phyloP scores from a whole-genome alignment of 1,140 invertebrate species.

The Geopemphigus sp. region DNA sequence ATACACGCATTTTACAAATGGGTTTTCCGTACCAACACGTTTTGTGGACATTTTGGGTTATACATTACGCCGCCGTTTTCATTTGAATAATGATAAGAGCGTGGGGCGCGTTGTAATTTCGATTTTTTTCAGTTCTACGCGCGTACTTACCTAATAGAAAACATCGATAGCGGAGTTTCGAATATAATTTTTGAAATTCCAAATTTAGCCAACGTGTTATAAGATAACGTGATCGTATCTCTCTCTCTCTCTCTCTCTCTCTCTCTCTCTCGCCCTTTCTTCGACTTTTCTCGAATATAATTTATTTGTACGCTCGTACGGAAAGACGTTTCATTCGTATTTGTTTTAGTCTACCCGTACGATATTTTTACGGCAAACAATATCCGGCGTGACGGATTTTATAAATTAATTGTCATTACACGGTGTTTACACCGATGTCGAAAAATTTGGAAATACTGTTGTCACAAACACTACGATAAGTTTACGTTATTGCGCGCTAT shows the following conservation, averaged over 20 bases:
- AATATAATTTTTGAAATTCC: neutral
- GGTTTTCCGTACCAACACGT: neutral
- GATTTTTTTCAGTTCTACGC: neutral
- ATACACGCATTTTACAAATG: constrained; percentile 11
- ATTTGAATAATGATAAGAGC: neutral
- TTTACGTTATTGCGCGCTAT: too few relatives aligned
- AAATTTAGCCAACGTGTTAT: neutral
- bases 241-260: too few relatives aligned
- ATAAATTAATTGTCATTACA: too few relatives aligned
- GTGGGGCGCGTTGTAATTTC: neutral
- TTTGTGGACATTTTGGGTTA: neutral
- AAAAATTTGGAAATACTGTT: too few relatives aligned
- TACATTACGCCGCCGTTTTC: too few relatives aligned
- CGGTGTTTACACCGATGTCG: too few relatives aligned
- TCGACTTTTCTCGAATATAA: neutral
- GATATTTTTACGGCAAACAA: too few relatives aligned
- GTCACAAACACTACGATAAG: too few relatives aligned
- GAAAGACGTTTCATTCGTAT: too few relatives aligned
- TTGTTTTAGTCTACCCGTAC: too few relatives aligned
- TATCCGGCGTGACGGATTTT: neutral
- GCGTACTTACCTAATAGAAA: neutral
- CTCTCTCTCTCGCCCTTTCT: too few relatives aligned
- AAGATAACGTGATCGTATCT: too few relatives aligned
- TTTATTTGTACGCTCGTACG: neutral
- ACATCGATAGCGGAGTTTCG: neutral